phyloP scores from a whole-genome alignment of 1,140 invertebrate genomes.

The Luehdorfia chinensis region DNA sequence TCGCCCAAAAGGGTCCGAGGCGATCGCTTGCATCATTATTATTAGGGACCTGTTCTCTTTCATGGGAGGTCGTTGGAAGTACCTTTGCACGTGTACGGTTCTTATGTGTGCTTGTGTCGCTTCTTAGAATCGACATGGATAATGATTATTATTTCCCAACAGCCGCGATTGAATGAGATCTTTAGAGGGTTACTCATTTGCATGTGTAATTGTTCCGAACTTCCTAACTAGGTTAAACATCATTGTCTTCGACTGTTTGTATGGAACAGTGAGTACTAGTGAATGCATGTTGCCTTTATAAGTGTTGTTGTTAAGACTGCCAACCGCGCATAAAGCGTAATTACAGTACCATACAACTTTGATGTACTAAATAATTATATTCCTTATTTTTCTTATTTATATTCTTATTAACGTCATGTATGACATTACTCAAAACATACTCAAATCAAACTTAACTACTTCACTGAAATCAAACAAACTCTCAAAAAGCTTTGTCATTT shows the following conservation, averaged over 20 bases:
- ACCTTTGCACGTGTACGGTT: constrained; percentile 47
- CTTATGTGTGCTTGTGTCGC: constrained; percentile 57
- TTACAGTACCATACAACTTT: no score
- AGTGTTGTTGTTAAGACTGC: not conserved
- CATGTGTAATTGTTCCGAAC: constrained; percentile 20
- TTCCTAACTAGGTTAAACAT: constrained; percentile 13
- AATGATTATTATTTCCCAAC: constrained; percentile 36
- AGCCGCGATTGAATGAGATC: constrained; percentile 29
- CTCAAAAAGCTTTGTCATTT: no score
- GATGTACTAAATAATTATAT: no score
- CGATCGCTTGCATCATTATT: constrained; percentile 49
- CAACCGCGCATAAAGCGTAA: not conserved
- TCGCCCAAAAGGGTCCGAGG: constrained; percentile 40
- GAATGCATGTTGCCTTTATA: constrained; percentile 7
- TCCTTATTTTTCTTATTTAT: no score
- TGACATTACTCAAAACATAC: no score
- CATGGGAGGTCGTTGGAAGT: constrained; percentile 46
- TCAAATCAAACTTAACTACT: no score
- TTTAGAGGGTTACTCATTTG: constrained; percentile 30
- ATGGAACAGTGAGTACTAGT: not conserved
- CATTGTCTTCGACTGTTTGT: constrained; percentile 16
- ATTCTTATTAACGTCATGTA: no score
- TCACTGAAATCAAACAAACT: no score
- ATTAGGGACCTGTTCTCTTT: constrained; percentile 48
- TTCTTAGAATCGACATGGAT: constrained; percentile 42